phyloP scores from a whole-genome alignment of 2,113 vertebrate genomes.

The Hoplias malabaricus region DNA sequence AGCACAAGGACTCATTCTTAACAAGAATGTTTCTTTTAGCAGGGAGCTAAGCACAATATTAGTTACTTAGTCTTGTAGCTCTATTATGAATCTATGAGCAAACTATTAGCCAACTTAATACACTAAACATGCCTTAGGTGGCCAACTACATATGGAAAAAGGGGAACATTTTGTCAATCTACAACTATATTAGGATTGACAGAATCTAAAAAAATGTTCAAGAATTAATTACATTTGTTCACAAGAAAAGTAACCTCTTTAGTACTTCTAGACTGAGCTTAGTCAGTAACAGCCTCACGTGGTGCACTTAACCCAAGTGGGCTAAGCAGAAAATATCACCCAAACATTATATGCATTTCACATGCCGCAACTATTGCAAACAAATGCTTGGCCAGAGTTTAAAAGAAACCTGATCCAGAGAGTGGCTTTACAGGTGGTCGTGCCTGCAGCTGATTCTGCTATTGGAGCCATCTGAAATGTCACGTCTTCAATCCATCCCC shows the following conservation, averaged over 20 bases:
- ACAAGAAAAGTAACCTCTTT: neutral
- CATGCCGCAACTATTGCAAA: slow-evolving; percentile 68
- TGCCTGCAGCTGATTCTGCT: slow-evolving; percentile 35
- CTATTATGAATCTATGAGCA: too few species aligned
- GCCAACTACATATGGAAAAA: too few species aligned
- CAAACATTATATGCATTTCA: slow-evolving; percentile 58
- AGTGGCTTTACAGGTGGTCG: slow-evolving; percentile 67
- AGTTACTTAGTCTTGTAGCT: too few species aligned
- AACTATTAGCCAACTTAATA: too few species aligned
- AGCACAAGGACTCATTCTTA: too few species aligned
- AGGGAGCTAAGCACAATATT: too few species aligned
- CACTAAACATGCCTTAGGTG: too few species aligned
- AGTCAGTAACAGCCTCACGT: neutral
- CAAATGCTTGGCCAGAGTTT: slow-evolving; percentile 69
- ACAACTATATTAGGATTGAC: too few species aligned
- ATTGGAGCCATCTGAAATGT: slow-evolving; percentile 38
- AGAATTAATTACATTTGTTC: neutral
- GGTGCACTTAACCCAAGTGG: slow-evolving; percentile 2
- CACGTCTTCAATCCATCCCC: slow-evolving; percentile 32
- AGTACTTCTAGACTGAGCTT: neutral
- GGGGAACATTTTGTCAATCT: too few species aligned
- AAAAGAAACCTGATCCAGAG: slow-evolving; percentile 70
- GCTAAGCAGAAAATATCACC: slow-evolving; percentile 35
- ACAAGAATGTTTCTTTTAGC: too few species aligned
- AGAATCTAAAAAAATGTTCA: too few species aligned